Conservation (phyloP, 2,888 invertebrate genomes). For the Lucinisca nassula region DNA sequence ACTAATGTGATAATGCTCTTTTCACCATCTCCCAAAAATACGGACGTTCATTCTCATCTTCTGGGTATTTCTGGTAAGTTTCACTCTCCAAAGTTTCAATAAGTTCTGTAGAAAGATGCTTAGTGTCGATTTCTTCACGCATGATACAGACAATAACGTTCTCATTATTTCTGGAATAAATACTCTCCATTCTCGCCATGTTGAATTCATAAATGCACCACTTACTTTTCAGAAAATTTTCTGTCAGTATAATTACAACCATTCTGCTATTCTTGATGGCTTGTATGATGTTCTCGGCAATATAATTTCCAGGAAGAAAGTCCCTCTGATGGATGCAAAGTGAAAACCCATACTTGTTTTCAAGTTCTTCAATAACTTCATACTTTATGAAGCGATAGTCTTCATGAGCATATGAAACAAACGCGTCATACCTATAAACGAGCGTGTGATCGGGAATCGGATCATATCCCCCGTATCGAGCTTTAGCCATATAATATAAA, state of each 20-base stretch:
- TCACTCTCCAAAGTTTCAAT: constrained; percentile 34
- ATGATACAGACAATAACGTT: constrained; percentile 36
- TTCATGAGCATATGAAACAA: not conserved
- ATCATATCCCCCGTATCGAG: constrained; percentile 37
- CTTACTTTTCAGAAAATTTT: constrained; percentile 66
- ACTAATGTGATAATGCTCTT: too few species aligned
- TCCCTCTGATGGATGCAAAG: constrained; percentile 74
- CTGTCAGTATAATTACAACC: constrained; percentile 69
- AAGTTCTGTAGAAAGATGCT: constrained; percentile 39
- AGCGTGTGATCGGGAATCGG: not conserved
- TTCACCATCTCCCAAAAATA: constrained; percentile 5
- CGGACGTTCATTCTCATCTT: not conserved
- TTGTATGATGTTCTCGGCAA: constrained; percentile 71
- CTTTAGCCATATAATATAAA: constrained; percentile 43
- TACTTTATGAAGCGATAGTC: not conserved
- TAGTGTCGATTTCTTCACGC: constrained; percentile 23
- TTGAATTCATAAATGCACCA: constrained; percentile 77
- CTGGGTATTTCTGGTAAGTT: not conserved
- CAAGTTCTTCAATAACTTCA: not conserved
- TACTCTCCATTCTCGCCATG: constrained; percentile 73
- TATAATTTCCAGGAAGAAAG: constrained; percentile 70
- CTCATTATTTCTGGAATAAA: constrained; percentile 40
- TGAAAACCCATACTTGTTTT: constrained; percentile 32
- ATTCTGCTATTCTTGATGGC: constrained; percentile 73
- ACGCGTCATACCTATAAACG: not conserved